phyloP scores from a whole-genome alignment of 2,888 invertebrate genomes.

The Lutraria lutraria region DNA sequence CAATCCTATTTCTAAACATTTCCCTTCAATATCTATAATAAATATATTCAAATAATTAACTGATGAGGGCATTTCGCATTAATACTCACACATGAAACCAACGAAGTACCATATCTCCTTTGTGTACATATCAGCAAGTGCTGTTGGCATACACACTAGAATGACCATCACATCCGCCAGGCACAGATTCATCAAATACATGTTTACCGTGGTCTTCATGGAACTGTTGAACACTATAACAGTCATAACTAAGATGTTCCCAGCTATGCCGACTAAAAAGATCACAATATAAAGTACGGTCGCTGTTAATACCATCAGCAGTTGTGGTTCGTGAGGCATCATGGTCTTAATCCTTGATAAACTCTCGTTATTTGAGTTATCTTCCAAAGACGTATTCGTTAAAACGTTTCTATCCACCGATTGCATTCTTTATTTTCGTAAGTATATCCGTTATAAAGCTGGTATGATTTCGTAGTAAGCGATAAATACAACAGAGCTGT shows the following conservation, averaged over 20 bases:
- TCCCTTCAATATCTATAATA: no score
- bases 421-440: no score
- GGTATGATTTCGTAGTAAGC: no score
- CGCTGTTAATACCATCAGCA: constrained; percentile 46
- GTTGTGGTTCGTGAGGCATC: constrained; percentile 33
- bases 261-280: constrained; percentile 54
- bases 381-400: no score
- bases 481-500: no score
- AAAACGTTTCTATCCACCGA: no score
- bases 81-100: constrained; percentile 57
- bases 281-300: constrained; percentile 52
- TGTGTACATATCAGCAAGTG: constrained; percentile 53
- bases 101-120: constrained; percentile 62
- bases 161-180: constrained; percentile 59
- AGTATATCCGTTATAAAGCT: no score
- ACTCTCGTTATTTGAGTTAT: neutral
- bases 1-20: no score
- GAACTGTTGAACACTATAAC: constrained; percentile 40
- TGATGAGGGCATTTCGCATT: no score
- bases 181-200: constrained; percentile 57
- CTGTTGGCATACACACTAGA: constrained; percentile 61
- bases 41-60: no score
- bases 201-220: constrained; percentile 52
- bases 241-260: constrained; percentile 48
- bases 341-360: neutral